Evolutionary conservation across 2,888 invertebrate species (phyloP).

Genomic region (Alcis repandata): DNA sequence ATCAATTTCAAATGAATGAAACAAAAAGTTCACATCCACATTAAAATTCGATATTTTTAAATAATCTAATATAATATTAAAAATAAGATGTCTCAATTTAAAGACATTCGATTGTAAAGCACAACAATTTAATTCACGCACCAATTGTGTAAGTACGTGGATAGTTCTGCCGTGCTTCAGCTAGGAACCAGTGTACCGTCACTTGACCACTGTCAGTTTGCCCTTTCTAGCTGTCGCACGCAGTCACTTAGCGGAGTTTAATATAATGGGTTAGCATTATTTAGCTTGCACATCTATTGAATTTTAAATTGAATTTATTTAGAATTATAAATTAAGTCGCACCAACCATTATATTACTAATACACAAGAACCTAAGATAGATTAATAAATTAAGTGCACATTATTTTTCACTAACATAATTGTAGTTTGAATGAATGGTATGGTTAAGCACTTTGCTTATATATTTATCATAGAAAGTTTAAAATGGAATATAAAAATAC

Average conservation of each 20-base stretch:
- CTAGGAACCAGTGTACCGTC: too few species aligned
- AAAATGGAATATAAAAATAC: not conserved
- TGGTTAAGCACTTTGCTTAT: not conserved
- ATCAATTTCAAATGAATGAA: not conserved
- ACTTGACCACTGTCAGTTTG: too few species aligned
- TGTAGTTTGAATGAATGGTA: not conserved
- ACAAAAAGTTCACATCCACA: slow-evolving; percentile 37
- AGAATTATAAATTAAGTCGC: slow-evolving; percentile 1
- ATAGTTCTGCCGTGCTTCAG: too few species aligned
- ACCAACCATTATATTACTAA: not conserved
- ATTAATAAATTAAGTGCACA: not conserved
- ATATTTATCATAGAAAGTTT: not conserved
- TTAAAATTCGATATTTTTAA: not conserved
- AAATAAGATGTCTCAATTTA: not conserved
- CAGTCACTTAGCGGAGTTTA: not conserved
- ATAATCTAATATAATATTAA: not conserved
- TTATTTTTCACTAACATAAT: not conserved
- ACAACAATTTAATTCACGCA: slow-evolving; percentile 28
- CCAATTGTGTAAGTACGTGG: slow-evolving; percentile 11
- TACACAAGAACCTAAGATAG: not conserved
- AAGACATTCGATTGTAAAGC: slow-evolving; percentile 12
- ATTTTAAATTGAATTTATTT: not conserved
- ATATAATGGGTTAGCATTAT: not conserved
- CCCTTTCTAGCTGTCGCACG: not conserved
- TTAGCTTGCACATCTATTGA: not conserved